Evolutionary conservation across 2,797 vertebrate species (phyloP).

Genomic region (Trachops cirrhosus): DNA sequence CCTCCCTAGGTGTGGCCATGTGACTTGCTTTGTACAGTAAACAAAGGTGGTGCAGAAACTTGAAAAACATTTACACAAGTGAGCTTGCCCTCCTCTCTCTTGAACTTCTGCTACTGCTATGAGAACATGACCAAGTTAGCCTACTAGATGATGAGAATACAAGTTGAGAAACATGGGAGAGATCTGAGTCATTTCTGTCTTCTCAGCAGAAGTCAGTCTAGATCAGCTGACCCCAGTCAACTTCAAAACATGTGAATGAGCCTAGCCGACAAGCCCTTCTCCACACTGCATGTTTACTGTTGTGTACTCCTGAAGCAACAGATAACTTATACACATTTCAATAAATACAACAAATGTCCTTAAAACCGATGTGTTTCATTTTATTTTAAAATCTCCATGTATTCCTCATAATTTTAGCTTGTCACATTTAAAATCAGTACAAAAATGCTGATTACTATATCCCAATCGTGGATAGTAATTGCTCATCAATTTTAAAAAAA

Average conservation of each 20-base stretch:
- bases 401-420: constrained; percentile 2
- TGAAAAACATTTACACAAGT: neutral
- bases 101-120: neutral
- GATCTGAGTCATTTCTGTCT: neutral
- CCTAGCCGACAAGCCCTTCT: neutral
- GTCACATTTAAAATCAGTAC: neutral
- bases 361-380: neutral
- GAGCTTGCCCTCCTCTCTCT: neutral
- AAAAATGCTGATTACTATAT: constrained; percentile 15
- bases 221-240: neutral
- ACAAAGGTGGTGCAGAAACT: neutral
- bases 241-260: neutral
- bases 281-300: neutral
- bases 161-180: neutral
- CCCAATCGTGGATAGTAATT: neutral
- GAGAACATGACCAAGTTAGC: neutral
- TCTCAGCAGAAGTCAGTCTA: neutral
- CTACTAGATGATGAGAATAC: neutral
- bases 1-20: neutral
- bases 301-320: neutral
- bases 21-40: neutral
- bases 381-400: constrained; percentile 31
- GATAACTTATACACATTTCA: neutral
- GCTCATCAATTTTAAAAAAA: neutral
- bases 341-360: neutral